Conservation (phyloP, 2,888 invertebrate genomes). For the Hylaea fasciaria region DNA sequence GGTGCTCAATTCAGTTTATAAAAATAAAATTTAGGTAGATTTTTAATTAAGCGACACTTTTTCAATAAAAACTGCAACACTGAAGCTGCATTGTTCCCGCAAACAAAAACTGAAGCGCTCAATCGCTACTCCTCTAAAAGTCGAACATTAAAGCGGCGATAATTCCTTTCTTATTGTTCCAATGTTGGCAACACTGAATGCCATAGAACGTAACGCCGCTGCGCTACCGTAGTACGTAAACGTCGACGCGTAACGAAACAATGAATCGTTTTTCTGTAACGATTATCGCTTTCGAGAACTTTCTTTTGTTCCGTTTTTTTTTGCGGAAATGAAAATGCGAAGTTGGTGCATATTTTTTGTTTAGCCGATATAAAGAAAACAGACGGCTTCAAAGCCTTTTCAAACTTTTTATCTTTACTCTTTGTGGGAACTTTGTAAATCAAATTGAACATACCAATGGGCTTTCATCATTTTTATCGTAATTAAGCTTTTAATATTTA, state of each 20-base stretch:
- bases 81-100: conserved; percentile 15
- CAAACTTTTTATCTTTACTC: neutral
- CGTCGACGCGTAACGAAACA: conserved; percentile 40
- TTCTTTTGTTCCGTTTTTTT: conserved; percentile 34
- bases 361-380: neutral
- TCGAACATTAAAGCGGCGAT: conserved; percentile 33
- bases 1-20: too few species aligned
- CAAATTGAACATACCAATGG: neutral
- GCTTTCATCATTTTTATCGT: too few species aligned
- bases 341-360: conserved; percentile 28
- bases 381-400: conserved; percentile 1
- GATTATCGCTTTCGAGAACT: conserved; percentile 39
- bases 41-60: too few species aligned
- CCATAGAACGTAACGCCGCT: conserved; percentile 13
- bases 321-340: conserved; percentile 33
- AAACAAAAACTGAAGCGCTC: conserved; percentile 29
- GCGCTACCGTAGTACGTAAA: conserved; percentile 12
- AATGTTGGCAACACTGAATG: conserved; percentile 38
- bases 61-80: neutral
- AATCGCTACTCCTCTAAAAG: conserved; percentile 16
- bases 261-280: conserved; percentile 42
- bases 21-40: too few species aligned
- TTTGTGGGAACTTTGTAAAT: neutral
- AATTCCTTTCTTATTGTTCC: conserved; percentile 38
- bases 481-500: too few species aligned